Evolutionary conservation across 2,888 invertebrate species (phyloP).

Genomic region (Lasioglossum pauxillum): DNA sequence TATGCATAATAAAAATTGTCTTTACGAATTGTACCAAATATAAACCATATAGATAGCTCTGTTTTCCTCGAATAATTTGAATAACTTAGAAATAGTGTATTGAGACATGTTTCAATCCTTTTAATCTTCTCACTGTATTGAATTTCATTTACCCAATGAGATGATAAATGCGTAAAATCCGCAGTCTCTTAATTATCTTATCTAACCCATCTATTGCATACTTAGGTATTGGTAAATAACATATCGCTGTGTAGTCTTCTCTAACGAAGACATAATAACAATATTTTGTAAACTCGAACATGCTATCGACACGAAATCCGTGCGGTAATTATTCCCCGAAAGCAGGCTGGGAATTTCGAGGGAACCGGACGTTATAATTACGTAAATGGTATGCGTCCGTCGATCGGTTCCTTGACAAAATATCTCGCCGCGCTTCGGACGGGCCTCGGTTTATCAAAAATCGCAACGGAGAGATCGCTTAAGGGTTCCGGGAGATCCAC

Average conservation of each 20-base stretch:
- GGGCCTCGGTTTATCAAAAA: neutral
- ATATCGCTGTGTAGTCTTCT: neutral
- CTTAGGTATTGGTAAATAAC: too few relatives aligned
- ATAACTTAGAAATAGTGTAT: too few relatives aligned
- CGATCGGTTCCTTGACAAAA: neutral
- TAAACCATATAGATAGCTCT: too few relatives aligned
- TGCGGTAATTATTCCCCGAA: neutral
- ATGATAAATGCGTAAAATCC: too few relatives aligned
- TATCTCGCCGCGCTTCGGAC: neutral
- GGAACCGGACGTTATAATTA: constrained; percentile 9
- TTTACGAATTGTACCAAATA: too few relatives aligned
- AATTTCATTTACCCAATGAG: too few relatives aligned
- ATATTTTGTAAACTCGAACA: neutral
- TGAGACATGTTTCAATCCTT: too few relatives aligned
- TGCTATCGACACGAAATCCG: neutral
- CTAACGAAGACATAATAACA: neutral
- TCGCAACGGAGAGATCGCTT: constrained; percentile 14
- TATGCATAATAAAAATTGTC: too few relatives aligned
- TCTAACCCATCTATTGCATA: too few relatives aligned
- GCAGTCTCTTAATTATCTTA: too few relatives aligned
- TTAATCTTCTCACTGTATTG: too few relatives aligned
- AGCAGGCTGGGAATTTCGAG: neutral
- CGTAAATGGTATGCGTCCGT: neutral
- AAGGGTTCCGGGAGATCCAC: constrained; percentile 18
- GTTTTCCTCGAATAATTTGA: too few relatives aligned